Evolutionary conservation across 2,888 invertebrate species (phyloP).

Genomic region (Ochropacha duplaris): DNA sequence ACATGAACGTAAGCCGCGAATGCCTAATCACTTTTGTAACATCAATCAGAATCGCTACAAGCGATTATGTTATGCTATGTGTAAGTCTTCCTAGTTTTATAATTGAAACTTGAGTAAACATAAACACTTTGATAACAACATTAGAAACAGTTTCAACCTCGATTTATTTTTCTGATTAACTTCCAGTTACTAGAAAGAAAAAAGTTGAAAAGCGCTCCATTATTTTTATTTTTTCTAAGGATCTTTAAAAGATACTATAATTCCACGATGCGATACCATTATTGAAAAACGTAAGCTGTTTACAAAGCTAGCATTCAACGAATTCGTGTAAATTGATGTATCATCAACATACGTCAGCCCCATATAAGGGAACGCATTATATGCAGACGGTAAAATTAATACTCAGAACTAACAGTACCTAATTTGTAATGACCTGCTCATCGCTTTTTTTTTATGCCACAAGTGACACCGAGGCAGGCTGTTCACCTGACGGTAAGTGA

Average conservation of each 20-base stretch:
- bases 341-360: neutral
- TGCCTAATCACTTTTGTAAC: slow-evolving; percentile 35
- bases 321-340: neutral
- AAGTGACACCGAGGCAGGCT: too few species aligned
- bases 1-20: slow-evolving; percentile 8
- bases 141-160: neutral
- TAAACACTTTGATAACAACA: neutral
- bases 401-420: neutral
- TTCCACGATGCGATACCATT: too few species aligned
- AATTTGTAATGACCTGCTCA: neutral
- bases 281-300: too few species aligned
- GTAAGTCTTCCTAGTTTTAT: slow-evolving; percentile 1
- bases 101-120: neutral
- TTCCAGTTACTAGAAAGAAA: neutral
- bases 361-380: neutral
- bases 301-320: too few species aligned
- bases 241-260: neutral
- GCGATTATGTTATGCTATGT: slow-evolving; percentile 25
- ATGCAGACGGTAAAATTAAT: neutral
- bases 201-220: neutral
- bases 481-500: too few species aligned
- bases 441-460: too few species aligned
- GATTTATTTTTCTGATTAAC: neutral
- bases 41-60: slow-evolving; percentile 31
- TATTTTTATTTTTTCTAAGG: neutral